Conservation (phyloP, 2,797 vertebrate species). For the Falco novaeseelandiae region DNA sequence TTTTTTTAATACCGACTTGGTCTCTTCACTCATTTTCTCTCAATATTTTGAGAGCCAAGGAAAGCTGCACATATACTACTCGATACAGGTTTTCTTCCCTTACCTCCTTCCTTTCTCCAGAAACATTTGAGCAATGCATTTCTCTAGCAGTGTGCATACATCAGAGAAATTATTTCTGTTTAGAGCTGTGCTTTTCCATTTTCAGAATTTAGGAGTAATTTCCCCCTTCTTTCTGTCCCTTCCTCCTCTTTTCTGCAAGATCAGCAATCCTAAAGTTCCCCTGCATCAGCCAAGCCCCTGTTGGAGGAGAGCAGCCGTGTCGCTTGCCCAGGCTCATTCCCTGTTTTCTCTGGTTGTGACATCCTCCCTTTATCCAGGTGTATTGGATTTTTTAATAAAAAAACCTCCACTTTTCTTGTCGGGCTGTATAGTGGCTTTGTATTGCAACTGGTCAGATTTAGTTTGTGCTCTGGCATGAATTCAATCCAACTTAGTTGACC, state of each 20-base stretch:
- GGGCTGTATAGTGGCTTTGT: neutral
- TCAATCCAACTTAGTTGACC: neutral
- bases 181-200: neutral
- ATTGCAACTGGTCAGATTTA: neutral
- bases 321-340: neutral
- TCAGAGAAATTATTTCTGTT: neutral
- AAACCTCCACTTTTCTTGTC: neutral
- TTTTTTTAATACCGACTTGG: neutral
- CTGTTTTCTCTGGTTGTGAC: neutral
- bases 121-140: neutral
- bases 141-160: neutral
- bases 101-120: neutral
- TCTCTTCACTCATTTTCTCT: neutral
- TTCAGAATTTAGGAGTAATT: neutral
- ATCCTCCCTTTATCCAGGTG: neutral
- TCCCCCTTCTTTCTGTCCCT: neutral
- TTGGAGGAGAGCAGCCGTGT: neutral
- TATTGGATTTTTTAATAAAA: neutral
- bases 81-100: neutral
- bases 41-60: neutral
- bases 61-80: fast-evolving
- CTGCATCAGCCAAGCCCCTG: neutral
- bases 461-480: neutral
- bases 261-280: neutral
- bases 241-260: neutral